Percentiles rank a stretch among this genome's conserved stretches.
Evolutionary conservation across 2,797 vertebrate genomes (phyloP).

Genomic region (Aplochiton taeniatus): DNA sequence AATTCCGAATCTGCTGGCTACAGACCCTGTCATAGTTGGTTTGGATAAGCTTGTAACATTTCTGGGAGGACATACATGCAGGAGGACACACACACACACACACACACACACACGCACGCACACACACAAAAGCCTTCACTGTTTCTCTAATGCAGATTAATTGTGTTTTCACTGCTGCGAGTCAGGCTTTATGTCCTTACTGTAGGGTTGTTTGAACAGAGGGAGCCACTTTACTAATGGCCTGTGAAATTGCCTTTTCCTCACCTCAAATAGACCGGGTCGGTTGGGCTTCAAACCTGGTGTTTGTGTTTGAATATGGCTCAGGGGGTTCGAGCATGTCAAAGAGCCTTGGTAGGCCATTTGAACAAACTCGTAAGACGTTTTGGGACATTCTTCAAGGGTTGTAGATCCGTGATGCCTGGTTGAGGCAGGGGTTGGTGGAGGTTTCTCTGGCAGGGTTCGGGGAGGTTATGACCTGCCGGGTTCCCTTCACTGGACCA

Average conservation of each 20-base stretch:
- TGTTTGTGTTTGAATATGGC: too few relatives aligned
- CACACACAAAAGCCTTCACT: not conserved
- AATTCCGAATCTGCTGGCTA: slow-evolving; percentile 40
- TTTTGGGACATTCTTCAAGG: too few relatives aligned
- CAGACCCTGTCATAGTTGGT: slow-evolving; percentile 15
- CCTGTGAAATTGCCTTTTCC: not conserved
- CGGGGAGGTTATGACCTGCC: not conserved
- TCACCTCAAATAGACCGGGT: too few relatives aligned
- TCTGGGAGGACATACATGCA: not conserved
- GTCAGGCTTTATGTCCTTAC: not conserved
- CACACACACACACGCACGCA: not conserved
- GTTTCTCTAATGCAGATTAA: slow-evolving; percentile 10
- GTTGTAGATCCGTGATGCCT: too few relatives aligned
- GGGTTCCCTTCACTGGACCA: not conserved
- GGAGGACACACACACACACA: not conserved
- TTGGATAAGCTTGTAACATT: slow-evolving; percentile 17
- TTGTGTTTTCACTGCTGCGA: slow-evolving; percentile 14
- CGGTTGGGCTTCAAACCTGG: not conserved
- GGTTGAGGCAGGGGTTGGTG: too few relatives aligned
- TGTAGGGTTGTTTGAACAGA: slow-evolving; percentile 6
- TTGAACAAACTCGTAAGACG: too few relatives aligned
- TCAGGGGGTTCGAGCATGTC: too few relatives aligned
- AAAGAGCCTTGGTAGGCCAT: too few relatives aligned
- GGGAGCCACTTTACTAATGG: not conserved
- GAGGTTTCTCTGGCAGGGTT: too few relatives aligned